Evolutionary conservation across 2,113 vertebrate genomes (phyloP), one percentile per base, ranked within the genome.

Genomic region (Taxidea taxus): DNA sequence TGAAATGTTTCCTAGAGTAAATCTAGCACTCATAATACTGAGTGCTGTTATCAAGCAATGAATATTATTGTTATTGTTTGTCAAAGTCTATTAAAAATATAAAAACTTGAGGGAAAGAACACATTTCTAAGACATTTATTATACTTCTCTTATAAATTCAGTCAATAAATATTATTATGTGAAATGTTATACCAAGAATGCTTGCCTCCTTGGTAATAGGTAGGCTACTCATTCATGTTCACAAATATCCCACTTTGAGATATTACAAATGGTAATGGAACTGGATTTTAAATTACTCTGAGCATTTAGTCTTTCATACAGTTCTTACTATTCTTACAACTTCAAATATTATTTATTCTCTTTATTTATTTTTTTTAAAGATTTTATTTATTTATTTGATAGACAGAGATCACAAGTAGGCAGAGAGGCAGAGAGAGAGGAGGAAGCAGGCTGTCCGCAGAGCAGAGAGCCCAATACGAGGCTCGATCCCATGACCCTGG

Each of bases 71-170:
- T 85, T 84, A 80, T 70, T 84, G 60, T 92, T 92, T 90, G 44
- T 94, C 60, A 82, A 87, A 87, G 7, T 15, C 47, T 90, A 68
- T 88, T 91, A 95, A 90, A 95, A 88, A 77, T 92, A 78, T 49
- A 29, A 91, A 91, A 95, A 91, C 47, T 47, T 64, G 42, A 95
- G 60, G 29, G 44, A 51, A 68, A 75, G 9, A 21, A 88, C 56
- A 91, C 51, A 44, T 97, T 96, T 96, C 62, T 95, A 85, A 75
- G n/a, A 95, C 83, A 84, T 96, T 78, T 97, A 91, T 95, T 95
- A 74, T 13, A 44, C 11, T 66, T 13, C 68, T 93, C 70, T 91
- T 94, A 74, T 39, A 75, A 93, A 88, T 96, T 51, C 15, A 47
- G n/a, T n/a, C 54, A 84, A 60, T 87, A 87, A 74, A 66, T 95